A percentile compares a stretch with the other conserved stretches of the same genome.
Evolutionary conservation across 2,113 vertebrate species (phyloP).

Genomic region (Ardeotis arabs): DNA sequence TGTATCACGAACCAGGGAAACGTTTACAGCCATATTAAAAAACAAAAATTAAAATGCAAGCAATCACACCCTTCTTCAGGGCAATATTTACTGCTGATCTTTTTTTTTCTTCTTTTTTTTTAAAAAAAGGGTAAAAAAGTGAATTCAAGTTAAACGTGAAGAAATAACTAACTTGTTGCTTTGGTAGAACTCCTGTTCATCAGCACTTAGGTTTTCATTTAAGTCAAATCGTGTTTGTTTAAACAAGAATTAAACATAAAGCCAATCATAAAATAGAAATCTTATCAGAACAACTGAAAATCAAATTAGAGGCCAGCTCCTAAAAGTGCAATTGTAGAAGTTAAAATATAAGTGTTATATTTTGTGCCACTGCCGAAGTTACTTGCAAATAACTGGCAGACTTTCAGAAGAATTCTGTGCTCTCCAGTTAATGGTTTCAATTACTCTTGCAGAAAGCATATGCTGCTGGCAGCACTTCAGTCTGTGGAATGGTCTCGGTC

Average conservation of each 20-base stretch:
- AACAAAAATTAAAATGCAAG: conserved; percentile 65
- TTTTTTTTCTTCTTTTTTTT: conserved; percentile 5
- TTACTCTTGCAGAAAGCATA: conserved; percentile 77
- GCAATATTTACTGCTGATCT: conserved; percentile 37
- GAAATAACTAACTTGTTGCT: conserved; percentile 76
- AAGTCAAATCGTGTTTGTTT: conserved; percentile 74
- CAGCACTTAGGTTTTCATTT: conserved; percentile 80
- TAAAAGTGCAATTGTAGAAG: conserved; percentile 80
- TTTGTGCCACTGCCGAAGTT: conserved; percentile 77
- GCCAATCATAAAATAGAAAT: conserved; percentile 81
- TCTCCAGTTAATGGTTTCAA: conserved; percentile 80
- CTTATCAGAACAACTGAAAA: conserved; percentile 78
- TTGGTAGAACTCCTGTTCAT: conserved; percentile 79
- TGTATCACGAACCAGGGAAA: conserved; percentile 94
- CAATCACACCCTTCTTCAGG: conserved; percentile 58
- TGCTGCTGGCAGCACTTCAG: conserved; percentile 70
- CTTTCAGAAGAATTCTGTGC: conserved; percentile 78
- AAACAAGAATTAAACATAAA: conserved; percentile 78
- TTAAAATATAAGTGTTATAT: conserved; percentile 76
- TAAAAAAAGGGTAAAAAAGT: conserved; percentile 72
- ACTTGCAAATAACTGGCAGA: conserved; percentile 76
- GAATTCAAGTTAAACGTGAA: conserved; percentile 77
- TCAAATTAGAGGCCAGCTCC: conserved; percentile 80
- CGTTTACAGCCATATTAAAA: conserved; percentile 87
- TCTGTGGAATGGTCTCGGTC: conserved; percentile 70